Conservation (phyloP, 2,113 vertebrate species). For the Spilogale gracilis region DNA sequence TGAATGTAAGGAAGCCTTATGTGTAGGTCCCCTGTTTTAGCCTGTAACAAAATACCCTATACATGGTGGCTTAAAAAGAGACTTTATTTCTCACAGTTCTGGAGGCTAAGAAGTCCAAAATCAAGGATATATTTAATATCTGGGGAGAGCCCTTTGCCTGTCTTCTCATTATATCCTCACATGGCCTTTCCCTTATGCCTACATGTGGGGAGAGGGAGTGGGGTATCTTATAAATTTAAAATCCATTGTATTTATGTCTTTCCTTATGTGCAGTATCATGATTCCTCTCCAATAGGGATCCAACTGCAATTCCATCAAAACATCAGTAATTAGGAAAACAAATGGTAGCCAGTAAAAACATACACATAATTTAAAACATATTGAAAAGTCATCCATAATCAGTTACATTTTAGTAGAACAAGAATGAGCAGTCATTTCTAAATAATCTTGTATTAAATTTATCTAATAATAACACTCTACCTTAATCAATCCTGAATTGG, state of each 20-base stretch:
- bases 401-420: constrained; percentile 68
- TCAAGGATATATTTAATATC: neutral
- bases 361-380: constrained; percentile 52
- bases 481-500: constrained; percentile 71
- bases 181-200: neutral
- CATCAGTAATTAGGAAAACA: constrained; percentile 43
- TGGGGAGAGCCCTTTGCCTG: neutral
- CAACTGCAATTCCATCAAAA: constrained; percentile 11
- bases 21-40: neutral
- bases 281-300: neutral
- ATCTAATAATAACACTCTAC: constrained; percentile 55
- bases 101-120: neutral
- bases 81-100: neutral
- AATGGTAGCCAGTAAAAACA: constrained; percentile 34
- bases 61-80: neutral
- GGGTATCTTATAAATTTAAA: neutral
- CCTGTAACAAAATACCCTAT: neutral
- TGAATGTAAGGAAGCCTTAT: neutral
- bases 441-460: constrained; percentile 57
- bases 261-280: neutral
- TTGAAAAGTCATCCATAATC: constrained; percentile 38
- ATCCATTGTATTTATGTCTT: neutral
- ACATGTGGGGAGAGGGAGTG: neutral
- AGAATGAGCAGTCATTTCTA: constrained; percentile 63
- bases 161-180: neutral